Evolutionary conservation across 1,140 invertebrate species (phyloP).

Genomic region (Pantala flavescens): DNA sequence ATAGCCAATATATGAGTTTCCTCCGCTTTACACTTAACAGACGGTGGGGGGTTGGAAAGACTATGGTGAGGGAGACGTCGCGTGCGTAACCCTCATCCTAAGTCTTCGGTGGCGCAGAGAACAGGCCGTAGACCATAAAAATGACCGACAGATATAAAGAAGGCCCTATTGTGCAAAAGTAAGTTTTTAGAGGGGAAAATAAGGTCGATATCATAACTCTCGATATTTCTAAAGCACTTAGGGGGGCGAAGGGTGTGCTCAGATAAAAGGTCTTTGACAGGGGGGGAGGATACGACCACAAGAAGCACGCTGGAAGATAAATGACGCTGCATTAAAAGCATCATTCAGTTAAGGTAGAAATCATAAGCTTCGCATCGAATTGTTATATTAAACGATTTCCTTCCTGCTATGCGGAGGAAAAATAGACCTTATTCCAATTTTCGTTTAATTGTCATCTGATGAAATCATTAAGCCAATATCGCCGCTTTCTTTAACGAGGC

Average conservation of each 20-base stretch:
- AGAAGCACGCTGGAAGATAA: not conserved
- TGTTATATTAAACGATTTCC: not conserved
- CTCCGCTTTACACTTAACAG: too few relatives aligned
- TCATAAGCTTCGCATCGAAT: not conserved
- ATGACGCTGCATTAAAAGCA: constrained; percentile 5
- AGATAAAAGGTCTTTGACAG: constrained; percentile 4
- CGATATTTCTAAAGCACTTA: not conserved
- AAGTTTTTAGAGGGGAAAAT: not conserved
- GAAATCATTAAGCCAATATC: too few relatives aligned
- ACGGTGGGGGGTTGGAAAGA: too few relatives aligned
- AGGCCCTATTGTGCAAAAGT: not conserved
- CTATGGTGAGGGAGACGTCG: too few relatives aligned
- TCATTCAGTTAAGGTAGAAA: not conserved
- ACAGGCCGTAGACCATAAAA: not conserved
- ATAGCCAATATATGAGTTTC: too few relatives aligned
- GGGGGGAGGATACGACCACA: not conserved
- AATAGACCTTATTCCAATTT: not conserved
- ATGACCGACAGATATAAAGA: not conserved
- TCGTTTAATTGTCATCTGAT: too few relatives aligned
- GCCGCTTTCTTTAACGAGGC: too few relatives aligned
- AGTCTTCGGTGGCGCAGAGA: not conserved
- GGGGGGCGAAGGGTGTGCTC: not conserved
- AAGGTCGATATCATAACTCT: not conserved
- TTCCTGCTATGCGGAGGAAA: not conserved
- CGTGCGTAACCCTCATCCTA: too few relatives aligned